Conservation (phyloP, 2,797 vertebrate genomes). For the Meriones psammophilus region DNA sequence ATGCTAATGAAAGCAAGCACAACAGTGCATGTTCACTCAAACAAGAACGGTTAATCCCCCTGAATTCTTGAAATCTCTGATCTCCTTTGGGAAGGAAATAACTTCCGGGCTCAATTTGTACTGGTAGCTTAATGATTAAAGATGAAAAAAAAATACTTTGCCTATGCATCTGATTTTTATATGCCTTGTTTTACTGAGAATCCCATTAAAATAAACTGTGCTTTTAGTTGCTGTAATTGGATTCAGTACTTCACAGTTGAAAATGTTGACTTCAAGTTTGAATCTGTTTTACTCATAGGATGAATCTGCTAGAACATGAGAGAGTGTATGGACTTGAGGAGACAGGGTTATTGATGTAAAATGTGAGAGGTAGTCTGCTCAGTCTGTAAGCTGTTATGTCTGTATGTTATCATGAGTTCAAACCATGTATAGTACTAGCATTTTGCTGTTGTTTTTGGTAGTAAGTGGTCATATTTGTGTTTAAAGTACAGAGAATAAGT, state of each 20-base stretch:
- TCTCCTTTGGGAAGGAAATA: slow-evolving; percentile 91
- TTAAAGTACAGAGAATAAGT: background rate
- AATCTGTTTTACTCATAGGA: slow-evolving; percentile 84
- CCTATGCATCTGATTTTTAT: slow-evolving; percentile 92
- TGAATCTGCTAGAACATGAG: slow-evolving; percentile 66
- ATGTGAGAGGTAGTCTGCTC: background rate
- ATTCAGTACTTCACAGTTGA: slow-evolving; percentile 88
- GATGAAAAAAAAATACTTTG: slow-evolving; percentile 90
- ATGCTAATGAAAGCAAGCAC: slow-evolving; percentile 88
- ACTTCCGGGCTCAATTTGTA: slow-evolving; percentile 93
- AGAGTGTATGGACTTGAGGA: slow-evolving; percentile 66
- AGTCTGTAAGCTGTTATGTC: background rate
- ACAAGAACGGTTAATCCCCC: slow-evolving; percentile 92
- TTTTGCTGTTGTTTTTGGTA: slow-evolving; percentile 69
- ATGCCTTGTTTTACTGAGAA: slow-evolving; percentile 90
- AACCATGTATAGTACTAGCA: slow-evolving; percentile 51
- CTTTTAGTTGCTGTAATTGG: slow-evolving; percentile 91
- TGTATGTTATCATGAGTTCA: slow-evolving; percentile 65
- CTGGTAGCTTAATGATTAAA: slow-evolving; percentile 93
- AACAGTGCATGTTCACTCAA: slow-evolving; percentile 90
- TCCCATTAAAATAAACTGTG: slow-evolving; percentile 92
- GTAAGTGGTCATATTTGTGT: slow-evolving; percentile 33
- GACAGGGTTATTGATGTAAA: slow-evolving; percentile 67
- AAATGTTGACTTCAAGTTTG: slow-evolving; percentile 85
- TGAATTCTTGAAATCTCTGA: slow-evolving; percentile 91